phyloP scores from a whole-genome alignment of 2,797 vertebrate genomes.

The Chanos chanos region DNA sequence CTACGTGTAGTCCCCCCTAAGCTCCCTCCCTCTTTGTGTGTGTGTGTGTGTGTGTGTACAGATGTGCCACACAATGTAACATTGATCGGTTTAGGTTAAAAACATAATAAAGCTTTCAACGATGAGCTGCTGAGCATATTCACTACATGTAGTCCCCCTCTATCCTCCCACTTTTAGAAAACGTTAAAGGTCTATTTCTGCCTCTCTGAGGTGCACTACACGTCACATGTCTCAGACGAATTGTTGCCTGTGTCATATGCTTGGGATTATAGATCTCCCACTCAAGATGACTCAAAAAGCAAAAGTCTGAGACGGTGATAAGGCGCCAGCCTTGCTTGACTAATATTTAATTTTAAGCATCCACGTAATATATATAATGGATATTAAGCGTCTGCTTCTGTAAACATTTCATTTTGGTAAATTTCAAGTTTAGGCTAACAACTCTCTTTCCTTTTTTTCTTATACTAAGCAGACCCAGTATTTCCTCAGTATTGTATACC shows the following conservation, averaged over 20 bases:
- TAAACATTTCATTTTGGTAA: not conserved
- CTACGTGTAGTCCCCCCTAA: too few species aligned
- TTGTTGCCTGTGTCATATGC: slow-evolving; percentile 48
- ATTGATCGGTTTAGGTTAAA: too few species aligned
- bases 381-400: not conserved
- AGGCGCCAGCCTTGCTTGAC: not conserved
- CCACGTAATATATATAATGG: slow-evolving; percentile 23
- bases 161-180: too few species aligned
- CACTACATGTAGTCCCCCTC: too few species aligned
- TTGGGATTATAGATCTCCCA: slow-evolving; percentile 55
- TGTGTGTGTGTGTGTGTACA: too few species aligned
- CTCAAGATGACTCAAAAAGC: slow-evolving; percentile 55
- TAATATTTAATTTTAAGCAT: slow-evolving; percentile 7
- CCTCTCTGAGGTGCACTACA: slow-evolving; percentile 24
- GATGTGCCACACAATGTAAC: too few species aligned
- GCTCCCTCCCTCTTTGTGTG: too few species aligned
- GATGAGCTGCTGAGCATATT: too few species aligned
- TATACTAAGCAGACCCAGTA: not conserved
- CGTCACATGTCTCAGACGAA: slow-evolving; percentile 37
- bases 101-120: too few species aligned
- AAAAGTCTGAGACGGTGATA: slow-evolving; percentile 44
- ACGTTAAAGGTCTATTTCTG: too few species aligned
- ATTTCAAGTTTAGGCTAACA: not conserved
- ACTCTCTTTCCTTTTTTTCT: not conserved
- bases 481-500: too few species aligned